phyloP scores from a whole-genome alignment of 2,888 invertebrate genomes.

The Agrochola macilenta region DNA sequence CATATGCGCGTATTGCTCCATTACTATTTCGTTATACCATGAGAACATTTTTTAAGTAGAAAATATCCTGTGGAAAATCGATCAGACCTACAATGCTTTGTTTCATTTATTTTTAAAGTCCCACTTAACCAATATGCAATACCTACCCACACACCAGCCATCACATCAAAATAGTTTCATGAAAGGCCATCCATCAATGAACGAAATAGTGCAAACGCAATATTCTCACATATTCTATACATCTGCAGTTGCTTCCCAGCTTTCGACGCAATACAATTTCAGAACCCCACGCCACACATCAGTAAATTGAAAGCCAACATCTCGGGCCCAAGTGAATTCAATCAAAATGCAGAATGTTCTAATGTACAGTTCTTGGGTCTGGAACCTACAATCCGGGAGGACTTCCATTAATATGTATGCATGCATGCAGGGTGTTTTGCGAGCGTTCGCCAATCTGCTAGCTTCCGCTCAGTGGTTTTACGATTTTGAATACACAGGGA shows the following conservation, averaged over 20 bases:
- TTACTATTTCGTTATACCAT: too few species aligned
- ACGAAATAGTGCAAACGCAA: slow-evolving; percentile 6
- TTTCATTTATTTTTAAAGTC: neutral
- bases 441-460: slow-evolving; percentile 46
- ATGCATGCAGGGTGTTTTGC: slow-evolving; percentile 38
- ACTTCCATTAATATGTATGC: slow-evolving; percentile 30
- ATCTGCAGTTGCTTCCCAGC: neutral
- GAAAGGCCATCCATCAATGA: slow-evolving; percentile 10
- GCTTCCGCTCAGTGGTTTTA: slow-evolving; percentile 24
- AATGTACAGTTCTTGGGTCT: slow-evolving; percentile 43
- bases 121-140: neutral
- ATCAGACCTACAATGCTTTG: neutral
- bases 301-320: slow-evolving; percentile 35
- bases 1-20: neutral
- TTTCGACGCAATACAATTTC: slow-evolving; percentile 39
- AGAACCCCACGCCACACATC: slow-evolving; percentile 29
- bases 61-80: neutral
- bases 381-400: slow-evolving; percentile 50
- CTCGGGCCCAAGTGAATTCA: slow-evolving; percentile 44
- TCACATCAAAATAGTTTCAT: slow-evolving; percentile 3
- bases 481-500: slow-evolving; percentile 21
- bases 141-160: neutral
- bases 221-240: slow-evolving; percentile 1
- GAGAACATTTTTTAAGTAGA: neutral
- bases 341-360: slow-evolving; percentile 59